Percentiles rank a stretch among this genome's conserved stretches.
Conservation (phyloP, 1,140 invertebrate species). For the Gonioctena quinquepunctata region DNA sequence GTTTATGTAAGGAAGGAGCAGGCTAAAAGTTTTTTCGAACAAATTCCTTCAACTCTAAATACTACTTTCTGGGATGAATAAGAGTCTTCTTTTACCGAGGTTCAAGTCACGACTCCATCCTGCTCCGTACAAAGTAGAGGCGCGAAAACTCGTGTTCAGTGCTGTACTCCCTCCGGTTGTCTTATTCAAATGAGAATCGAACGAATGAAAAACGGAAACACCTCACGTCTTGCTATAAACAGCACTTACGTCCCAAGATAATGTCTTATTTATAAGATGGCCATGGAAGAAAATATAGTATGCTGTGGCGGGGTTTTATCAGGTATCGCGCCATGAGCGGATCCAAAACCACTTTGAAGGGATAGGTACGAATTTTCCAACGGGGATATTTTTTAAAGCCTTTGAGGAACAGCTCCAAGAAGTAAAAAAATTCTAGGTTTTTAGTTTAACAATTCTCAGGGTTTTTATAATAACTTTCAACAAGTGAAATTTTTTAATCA, state of each 20-base stretch:
- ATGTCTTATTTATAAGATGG: slow-evolving; percentile 52
- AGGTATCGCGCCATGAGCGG: background rate
- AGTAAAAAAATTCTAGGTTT: no score
- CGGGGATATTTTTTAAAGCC: no score
- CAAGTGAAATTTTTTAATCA: no score
- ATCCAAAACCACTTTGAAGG: background rate
- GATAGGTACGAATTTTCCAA: no score
- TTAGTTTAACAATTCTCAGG: no score
- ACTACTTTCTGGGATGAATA: no score
- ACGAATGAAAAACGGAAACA: slow-evolving; percentile 46
- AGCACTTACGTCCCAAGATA: slow-evolving; percentile 47
- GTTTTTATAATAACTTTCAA: no score
- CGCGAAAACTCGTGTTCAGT: slow-evolving; percentile 24
- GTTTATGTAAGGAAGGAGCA: no score
- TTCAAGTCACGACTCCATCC: background rate
- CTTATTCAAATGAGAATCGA: slow-evolving; percentile 41
- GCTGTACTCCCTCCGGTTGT: slow-evolving; percentile 10
- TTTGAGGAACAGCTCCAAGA: no score
- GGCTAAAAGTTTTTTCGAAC: no score
- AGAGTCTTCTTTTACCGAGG: no score
- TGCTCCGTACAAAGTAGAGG: background rate
- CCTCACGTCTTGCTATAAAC: slow-evolving; percentile 50
- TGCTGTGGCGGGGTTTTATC: slow-evolving; percentile 3
- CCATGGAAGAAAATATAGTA: slow-evolving; percentile 39
- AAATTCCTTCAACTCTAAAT: no score